Percentiles rank a stretch among this genome's conserved stretches.
These are phyloP conservation scores for Genyomyrus donnyi DNA, from an alignment of 2,113 vertebrate genomes.

Conservation along the genomic window DNA sequence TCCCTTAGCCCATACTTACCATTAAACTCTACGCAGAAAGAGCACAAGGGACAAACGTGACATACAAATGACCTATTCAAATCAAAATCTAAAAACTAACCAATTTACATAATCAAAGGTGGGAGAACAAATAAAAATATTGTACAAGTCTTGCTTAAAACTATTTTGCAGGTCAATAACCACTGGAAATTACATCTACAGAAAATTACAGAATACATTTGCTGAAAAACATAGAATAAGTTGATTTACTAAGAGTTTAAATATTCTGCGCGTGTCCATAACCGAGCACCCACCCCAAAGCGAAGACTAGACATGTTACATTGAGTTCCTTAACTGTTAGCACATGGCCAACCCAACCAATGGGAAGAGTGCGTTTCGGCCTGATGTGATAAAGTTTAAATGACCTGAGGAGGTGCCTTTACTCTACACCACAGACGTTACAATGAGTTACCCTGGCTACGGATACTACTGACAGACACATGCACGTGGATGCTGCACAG, in stretches of 20 bases:
- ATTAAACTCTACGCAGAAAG: neutral
- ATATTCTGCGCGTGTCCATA: neutral
- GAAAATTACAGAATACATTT: neutral
- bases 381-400: neutral
- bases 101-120: constrained; percentile 10
- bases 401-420: neutral
- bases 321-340: neutral
- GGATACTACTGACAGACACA: neutral
- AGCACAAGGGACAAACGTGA: neutral
- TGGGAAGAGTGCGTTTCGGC: neutral
- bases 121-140: neutral
- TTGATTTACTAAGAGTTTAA: neutral
- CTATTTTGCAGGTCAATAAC: neutral
- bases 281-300: neutral
- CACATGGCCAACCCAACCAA: neutral
- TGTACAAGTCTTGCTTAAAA: neutral
- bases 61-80: constrained; percentile 4
- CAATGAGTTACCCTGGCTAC: neutral
- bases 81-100: neutral
- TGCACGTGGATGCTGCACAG: neutral
- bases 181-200: neutral
- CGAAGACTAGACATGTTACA: neutral
- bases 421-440: neutral
- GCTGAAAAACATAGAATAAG: neutral
- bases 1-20: constrained; percentile 1